phyloP scores from a whole-genome alignment of 2,888 invertebrate genomes.

The Augiades crinisus region DNA sequence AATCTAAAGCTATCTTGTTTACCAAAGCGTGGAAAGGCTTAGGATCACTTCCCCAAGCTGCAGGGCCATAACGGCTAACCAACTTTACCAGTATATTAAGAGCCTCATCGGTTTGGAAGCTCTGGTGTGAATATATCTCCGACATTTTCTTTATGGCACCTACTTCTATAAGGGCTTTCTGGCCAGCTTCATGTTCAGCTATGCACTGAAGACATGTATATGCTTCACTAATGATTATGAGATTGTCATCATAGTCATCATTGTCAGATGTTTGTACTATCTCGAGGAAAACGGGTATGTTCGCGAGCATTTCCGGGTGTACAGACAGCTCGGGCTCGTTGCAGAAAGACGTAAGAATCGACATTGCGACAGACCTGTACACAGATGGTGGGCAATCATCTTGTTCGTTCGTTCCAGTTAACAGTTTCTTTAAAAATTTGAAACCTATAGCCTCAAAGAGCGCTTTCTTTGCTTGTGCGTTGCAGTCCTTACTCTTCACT shows the following conservation, averaged over 20 bases:
- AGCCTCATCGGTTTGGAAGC: conserved; percentile 94
- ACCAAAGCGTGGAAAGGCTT: conserved; percentile 91
- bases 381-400: conserved; percentile 94
- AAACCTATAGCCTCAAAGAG: conserved; percentile 95
- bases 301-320: conserved; percentile 91
- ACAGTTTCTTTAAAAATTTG: conserved; percentile 90
- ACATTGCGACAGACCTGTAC: conserved; percentile 95
- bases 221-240: conserved; percentile 93
- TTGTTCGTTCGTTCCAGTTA: conserved; percentile 88
- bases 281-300: conserved; percentile 91
- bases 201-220: conserved; percentile 92
- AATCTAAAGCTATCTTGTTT: conserved; percentile 91
- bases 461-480: conserved; percentile 87
- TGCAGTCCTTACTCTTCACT: conserved; percentile 91
- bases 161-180: conserved; percentile 88
- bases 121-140: conserved; percentile 92
- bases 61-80: conserved; percentile 86
- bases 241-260: conserved; percentile 91
- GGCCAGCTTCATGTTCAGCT: conserved; percentile 89
- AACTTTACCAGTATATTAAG: conserved; percentile 89
- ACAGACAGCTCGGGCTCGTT: conserved; percentile 89
- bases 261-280: conserved; percentile 92
- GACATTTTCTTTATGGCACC: conserved; percentile 91
- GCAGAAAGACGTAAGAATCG: conserved; percentile 93
- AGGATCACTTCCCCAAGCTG: conserved; percentile 89